Percentiles rank a stretch among this genome's conserved stretches.
Evolutionary conservation across 2,113 vertebrate species (phyloP).

Genomic region (Pseudorasbora parva): DNA sequence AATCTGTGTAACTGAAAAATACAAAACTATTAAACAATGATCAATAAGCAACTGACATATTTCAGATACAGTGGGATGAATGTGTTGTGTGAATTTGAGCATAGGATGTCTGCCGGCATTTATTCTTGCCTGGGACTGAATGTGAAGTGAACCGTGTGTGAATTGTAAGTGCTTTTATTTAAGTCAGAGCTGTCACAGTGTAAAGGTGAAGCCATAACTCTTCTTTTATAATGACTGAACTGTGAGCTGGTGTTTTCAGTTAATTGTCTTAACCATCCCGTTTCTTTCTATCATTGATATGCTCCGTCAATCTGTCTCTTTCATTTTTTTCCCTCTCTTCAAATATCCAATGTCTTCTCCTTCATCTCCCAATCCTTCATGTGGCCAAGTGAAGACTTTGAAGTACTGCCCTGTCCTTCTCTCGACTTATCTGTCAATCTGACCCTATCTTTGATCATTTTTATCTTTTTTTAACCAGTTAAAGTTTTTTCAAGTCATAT

Average conservation of each 20-base stretch:
- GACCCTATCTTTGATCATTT: neutral
- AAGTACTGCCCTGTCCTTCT: conserved; percentile 11
- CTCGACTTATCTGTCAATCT: neutral
- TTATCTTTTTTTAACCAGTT: neutral
- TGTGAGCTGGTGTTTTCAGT: neutral
- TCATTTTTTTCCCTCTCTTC: neutral
- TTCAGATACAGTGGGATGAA: neutral
- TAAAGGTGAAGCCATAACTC: conserved; percentile 40
- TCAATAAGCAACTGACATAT: neutral
- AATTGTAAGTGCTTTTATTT: conserved; percentile 7
- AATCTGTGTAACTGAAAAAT: neutral
- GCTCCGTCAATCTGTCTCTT: neutral
- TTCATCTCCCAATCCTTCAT: neutral
- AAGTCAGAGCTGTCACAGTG: conserved; percentile 17
- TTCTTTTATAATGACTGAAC: conserved; percentile 17
- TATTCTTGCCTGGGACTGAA: conserved; percentile 4
- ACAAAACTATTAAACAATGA: neutral
- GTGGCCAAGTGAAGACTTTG: neutral
- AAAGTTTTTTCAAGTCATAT: neutral
- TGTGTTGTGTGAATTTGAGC: neutral
- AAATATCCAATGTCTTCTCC: neutral
- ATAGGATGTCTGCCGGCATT: neutral
- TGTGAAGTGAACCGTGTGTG: conserved; percentile 17
- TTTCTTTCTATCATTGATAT: neutral
- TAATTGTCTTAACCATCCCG: neutral